These are phyloP conservation scores for Crioceris asparagi DNA, from an alignment of 2,888 invertebrate species.

Conservation along the genomic window DNA sequence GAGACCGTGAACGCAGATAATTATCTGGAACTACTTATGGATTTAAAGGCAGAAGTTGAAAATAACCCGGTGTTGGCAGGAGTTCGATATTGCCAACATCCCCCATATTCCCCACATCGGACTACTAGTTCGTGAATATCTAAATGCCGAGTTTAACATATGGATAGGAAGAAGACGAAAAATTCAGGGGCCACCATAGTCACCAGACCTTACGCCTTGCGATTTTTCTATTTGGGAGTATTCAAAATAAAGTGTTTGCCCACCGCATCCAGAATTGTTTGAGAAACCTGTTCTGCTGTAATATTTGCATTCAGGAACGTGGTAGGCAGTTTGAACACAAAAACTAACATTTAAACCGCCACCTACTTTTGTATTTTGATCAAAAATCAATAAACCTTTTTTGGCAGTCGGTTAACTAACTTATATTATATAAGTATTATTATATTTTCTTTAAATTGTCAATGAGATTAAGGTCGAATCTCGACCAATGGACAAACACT, in stretches of 20 bases:
- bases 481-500: no score
- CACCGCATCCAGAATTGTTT: not conserved
- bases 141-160: slow-evolving; percentile 3
- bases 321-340: no score
- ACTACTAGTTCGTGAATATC: slow-evolving; percentile 4
- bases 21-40: slow-evolving; percentile 5
- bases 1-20: not conserved
- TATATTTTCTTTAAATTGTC: no score
- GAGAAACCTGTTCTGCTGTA: no score
- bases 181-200: slow-evolving; percentile 2
- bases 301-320: not conserved
- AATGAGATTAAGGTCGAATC: no score
- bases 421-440: no score
- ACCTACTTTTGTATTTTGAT: no score
- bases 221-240: not conserved
- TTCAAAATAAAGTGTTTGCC: slow-evolving; percentile 1
- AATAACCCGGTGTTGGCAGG: slow-evolving; percentile 7
- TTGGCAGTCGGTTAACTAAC: no score
- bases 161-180: slow-evolving; percentile 6
- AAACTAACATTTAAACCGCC: no score
- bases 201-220: slow-evolving; percentile 1
- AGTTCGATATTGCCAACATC: slow-evolving; percentile 6
- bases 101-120: slow-evolving; percentile 1
- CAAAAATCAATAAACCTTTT: no score
- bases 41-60: slow-evolving; percentile 8